Evolutionary conservation across 2,113 vertebrate species (phyloP), one percentile per base, ranked within the genome.

Genomic region (Esox niger): DNA sequence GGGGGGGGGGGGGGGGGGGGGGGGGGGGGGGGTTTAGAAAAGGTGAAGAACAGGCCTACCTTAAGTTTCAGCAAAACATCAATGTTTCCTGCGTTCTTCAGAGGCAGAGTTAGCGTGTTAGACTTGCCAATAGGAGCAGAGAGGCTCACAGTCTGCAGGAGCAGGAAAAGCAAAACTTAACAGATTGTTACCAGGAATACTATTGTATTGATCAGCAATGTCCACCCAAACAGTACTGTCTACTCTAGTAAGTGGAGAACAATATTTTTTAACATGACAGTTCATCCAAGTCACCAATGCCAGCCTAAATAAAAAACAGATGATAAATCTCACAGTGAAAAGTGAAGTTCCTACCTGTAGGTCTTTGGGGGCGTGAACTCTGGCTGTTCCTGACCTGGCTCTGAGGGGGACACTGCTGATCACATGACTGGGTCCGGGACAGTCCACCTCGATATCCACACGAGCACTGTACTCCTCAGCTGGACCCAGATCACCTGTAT

Each of bases 71-170:
- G 88, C 79, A 88, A 79, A 60, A 98, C 94, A 9, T 89, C 83
- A 76, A 99, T 96, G 87, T 98, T 98, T 63, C 97, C 97, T 75
- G 95, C 94, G 88, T 99, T 99, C 89, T 94, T 94, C 84, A 99
- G 87, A 0, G 95, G 96, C 70, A 99, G 86, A 2, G 83, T 89
- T 76, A 94, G 94, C 68, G 89, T 91, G 69, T 85, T 76, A 68
- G 88, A 90, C 75, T 92, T 93, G 84, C 91, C 91, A 81, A 92
- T 71, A 31, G 57, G 76, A 61, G 93, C 69, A 66, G 79, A 90
- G 47, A 99, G 87, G 78, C 77, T 80, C 23, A 99, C 81, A 32
- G 88, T 93, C 97, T 99, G 79, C 31, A 90, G n/a, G n/a, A 83
- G 79, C 31, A 90, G n/a, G n/a, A 83, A 77, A 69, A 62, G 43